Percentiles rank a stretch among this genome's conserved stretches.
Conservation (phyloP, 2,113 vertebrate genomes). For the Numida meleagris region DNA sequence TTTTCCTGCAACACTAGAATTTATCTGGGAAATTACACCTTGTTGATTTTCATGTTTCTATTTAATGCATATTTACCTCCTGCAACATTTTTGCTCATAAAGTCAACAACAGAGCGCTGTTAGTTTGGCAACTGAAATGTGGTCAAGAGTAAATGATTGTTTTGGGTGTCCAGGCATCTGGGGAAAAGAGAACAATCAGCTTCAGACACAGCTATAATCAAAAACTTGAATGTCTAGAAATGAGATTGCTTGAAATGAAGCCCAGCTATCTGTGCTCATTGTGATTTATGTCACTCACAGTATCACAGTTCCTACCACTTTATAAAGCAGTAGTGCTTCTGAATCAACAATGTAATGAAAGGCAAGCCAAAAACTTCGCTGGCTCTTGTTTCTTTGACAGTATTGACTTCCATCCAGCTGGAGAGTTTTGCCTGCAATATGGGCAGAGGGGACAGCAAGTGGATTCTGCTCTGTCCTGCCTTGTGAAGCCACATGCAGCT, state of each 20-base stretch:
- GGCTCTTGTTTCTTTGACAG: neutral
- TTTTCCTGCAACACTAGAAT: neutral
- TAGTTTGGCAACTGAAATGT: neutral
- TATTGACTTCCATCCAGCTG: neutral
- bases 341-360: neutral
- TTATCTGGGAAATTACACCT: neutral
- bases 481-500: neutral
- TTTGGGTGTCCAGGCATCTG: neutral
- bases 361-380: neutral
- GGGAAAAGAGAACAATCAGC: neutral
- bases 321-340: neutral
- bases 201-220: neutral
- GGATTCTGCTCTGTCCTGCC: neutral
- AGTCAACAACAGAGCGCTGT: neutral
- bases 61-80: neutral
- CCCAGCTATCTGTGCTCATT: neutral
- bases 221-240: neutral
- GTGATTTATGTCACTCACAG: neutral
- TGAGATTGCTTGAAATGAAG: neutral
- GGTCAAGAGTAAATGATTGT: neutral
- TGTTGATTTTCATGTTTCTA: neutral
- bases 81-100: slow-evolving; percentile 15
- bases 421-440: neutral
- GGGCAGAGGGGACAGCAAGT: neutral
- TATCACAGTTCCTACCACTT: neutral